A percentile compares a stretch with the other conserved stretches of the same genome.
These are phyloP conservation scores for Phylloscopus trochiloides DNA, from an alignment of 2,113 vertebrate genomes.

Conservation along the genomic window DNA sequence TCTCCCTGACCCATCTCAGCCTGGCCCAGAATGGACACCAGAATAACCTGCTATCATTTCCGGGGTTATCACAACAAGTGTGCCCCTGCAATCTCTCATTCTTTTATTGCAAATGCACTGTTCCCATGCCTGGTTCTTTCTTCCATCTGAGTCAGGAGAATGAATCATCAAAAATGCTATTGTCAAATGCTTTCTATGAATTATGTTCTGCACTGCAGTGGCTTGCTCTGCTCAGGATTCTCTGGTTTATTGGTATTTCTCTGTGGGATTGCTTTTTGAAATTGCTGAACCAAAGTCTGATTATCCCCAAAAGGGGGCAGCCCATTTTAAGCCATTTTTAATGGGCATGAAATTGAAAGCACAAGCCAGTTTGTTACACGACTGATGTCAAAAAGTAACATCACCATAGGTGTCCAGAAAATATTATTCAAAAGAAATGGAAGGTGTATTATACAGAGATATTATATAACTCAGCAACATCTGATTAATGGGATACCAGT, in stretches of 20 bases:
- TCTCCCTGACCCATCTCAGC: neutral
- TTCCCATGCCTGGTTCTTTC: constrained; percentile 14
- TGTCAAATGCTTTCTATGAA: constrained; percentile 64
- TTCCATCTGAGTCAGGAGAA: constrained; percentile 43
- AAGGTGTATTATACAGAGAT: neutral
- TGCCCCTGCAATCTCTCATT: neutral
- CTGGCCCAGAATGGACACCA: neutral
- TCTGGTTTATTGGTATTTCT: constrained; percentile 7
- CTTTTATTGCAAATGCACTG: constrained; percentile 1
- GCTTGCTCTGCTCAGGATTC: constrained; percentile 3
- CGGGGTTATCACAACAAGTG: constrained; percentile 7
- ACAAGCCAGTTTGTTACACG: neutral
- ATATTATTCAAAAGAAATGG: neutral
- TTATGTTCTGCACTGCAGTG: constrained; percentile 56
- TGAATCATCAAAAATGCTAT: constrained; percentile 64
- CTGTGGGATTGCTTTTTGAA: neutral
- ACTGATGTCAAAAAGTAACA: neutral
- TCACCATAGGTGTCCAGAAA: neutral
- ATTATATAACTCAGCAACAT: neutral
- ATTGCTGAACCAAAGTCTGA: neutral
- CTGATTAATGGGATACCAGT: neutral
- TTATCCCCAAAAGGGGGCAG: neutral
- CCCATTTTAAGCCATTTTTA: neutral
- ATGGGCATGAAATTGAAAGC: neutral
- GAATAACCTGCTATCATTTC: neutral